Conservation (phyloP, 2,797 vertebrate genomes). For the Acrossocheilus fasciatus region DNA sequence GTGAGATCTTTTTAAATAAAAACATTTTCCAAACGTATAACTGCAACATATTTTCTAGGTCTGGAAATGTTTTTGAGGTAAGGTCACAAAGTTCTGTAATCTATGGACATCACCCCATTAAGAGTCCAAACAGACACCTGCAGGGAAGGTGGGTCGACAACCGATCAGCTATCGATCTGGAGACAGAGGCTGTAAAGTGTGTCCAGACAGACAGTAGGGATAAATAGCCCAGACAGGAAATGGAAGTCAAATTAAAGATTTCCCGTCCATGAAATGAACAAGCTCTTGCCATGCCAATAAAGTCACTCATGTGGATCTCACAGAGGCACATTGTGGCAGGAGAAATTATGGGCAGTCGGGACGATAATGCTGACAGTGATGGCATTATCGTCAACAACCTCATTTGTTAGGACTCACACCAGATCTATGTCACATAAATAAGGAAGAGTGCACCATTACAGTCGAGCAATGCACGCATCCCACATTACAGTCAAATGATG, state of each 20-base stretch:
- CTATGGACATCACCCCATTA: background rate
- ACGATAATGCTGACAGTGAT: slow-evolving; percentile 71
- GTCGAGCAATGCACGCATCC: slow-evolving; percentile 69
- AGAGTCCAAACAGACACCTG: background rate
- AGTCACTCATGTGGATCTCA: slow-evolving; percentile 61
- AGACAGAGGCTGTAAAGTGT: slow-evolving; percentile 39
- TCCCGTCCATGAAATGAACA: slow-evolving; percentile 76
- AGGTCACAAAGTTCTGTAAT: background rate
- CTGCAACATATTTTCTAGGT: background rate
- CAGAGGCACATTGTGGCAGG: slow-evolving; percentile 22
- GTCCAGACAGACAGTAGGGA: slow-evolving; percentile 57
- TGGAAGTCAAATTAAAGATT: slow-evolving; percentile 74
- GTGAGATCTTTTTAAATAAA: no score
- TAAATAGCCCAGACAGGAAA: slow-evolving; percentile 66
- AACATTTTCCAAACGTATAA: background rate
- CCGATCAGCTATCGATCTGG: slow-evolving; percentile 19
- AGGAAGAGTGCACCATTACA: slow-evolving; percentile 65
- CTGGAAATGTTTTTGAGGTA: background rate
- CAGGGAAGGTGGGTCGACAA: background rate
- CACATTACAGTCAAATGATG: slow-evolving; percentile 73
- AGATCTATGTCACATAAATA: slow-evolving; percentile 74
- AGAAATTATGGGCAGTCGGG: slow-evolving; percentile 18
- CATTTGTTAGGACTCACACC: slow-evolving; percentile 71
- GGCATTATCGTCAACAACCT: slow-evolving; percentile 68
- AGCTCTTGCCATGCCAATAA: slow-evolving; percentile 67